phyloP scores from a whole-genome alignment of 2,888 invertebrate genomes.

The Theristus sp. region DNA sequence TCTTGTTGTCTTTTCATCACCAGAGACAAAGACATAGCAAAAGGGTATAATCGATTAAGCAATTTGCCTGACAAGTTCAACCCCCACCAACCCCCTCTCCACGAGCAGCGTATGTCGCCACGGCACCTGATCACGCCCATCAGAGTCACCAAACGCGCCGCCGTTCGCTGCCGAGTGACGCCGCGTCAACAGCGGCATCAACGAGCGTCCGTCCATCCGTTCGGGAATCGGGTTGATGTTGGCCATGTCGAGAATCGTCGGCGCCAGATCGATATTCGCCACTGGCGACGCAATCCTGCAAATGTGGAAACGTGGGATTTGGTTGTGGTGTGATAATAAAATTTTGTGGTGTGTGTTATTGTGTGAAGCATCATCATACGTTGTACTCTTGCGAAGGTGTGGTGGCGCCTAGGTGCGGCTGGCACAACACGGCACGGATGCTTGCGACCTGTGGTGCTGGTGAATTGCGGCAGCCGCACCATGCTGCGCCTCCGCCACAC shows the following conservation, averaged over 20 bases:
- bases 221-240: slow-evolving; percentile 58
- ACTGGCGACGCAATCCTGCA: slow-evolving; percentile 68
- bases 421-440: too few species aligned
- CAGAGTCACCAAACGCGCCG: neutral
- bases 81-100: slow-evolving; percentile 37
- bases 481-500: too few species aligned
- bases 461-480: too few species aligned
- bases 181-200: slow-evolving; percentile 34
- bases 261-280: slow-evolving; percentile 82
- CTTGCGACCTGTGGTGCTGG: too few species aligned
- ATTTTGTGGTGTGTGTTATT: too few species aligned
- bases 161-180: neutral
- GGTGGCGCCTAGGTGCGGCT: too few species aligned
- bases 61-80: too few species aligned
- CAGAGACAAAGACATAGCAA: too few species aligned
- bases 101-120: slow-evolving; percentile 72
- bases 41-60: too few species aligned
- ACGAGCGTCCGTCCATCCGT: slow-evolving; percentile 84
- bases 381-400: too few species aligned
- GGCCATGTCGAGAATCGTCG: slow-evolving; percentile 86
- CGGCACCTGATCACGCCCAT: slow-evolving; percentile 21
- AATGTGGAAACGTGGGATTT: slow-evolving; percentile 8
- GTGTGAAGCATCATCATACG: too few species aligned
- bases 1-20: too few species aligned
- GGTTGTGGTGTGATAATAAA: neutral